Evolutionary conservation across 2,888 invertebrate genomes (phyloP), one percentile per base, ranked within the genome.

Genomic region (Caenorhabditis zanzibari): DNA sequence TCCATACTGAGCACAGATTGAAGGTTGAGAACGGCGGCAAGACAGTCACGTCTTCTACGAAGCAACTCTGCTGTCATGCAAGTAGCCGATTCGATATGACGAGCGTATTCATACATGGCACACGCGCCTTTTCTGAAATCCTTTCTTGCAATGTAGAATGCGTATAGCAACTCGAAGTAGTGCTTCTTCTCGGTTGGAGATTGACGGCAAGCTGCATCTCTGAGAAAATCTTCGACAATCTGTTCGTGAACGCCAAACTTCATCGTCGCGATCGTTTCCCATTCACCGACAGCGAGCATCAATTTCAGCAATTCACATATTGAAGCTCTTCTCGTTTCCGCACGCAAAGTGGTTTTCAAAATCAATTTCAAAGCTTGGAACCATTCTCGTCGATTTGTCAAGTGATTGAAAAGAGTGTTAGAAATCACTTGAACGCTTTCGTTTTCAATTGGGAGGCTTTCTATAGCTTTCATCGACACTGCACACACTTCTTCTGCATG

Each of bases 371-470:
- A 64, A 6, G 90, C 90, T 58, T 90, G 83, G 38, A 73, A 74
- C 85, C 87, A 90, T 24, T 85, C 77, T 16, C 80, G 80, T 1
- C 74, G 64, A 7, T 54, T 47, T n/a, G 90, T 74, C 44, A 88
- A 68, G 26, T 89, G 89, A 28, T 82, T 90, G 84, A 90, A 91
- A 19, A 90, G 84, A 5, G 87, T 87, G 22, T 87, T 88, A 24
- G 89, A 86, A 44, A 90, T 86, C 24, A 77, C 19, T 69, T 84
- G 77, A 0, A 81, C 72, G 56, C 76, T 84, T 6, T 82, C 77
- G 35, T 86, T 84, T 0, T 82, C 86, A 5, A 73, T 81, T 5
- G 83, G 81, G 44, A 88, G 32, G 7, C 38, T 56, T 12, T 86
- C 85, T 16, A 89, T 82, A 1, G 87, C 88, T n/a, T 54, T 80